Percentiles rank a stretch among this genome's conserved stretches.
Conservation (phyloP, 2,797 vertebrate genomes). For the Jordanella pulchra region DNA sequence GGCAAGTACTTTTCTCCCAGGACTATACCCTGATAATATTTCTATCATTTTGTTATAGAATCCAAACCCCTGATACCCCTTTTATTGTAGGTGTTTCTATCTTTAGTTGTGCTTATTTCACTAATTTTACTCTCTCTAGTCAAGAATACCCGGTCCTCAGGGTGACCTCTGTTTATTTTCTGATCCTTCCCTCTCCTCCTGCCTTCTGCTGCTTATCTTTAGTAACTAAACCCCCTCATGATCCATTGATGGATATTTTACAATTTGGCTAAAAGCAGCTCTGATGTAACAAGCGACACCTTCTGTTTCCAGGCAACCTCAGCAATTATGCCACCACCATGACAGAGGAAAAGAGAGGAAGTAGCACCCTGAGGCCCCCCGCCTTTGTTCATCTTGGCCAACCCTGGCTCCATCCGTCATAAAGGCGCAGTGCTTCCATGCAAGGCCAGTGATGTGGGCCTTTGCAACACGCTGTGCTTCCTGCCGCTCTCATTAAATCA, state of each 20-base stretch:
- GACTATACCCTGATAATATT: not conserved
- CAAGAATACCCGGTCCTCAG: conserved; percentile 43
- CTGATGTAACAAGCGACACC: conserved; percentile 94
- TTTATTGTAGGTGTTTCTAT: not conserved
- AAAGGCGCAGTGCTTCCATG: conserved; percentile 54
- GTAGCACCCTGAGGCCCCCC: conserved; percentile 66
- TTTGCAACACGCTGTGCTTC: conserved; percentile 45
- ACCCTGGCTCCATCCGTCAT: conserved; percentile 53
- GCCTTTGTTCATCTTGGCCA: conserved; percentile 64
- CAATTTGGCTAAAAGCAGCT: conserved; percentile 90
- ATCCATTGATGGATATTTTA: conserved; percentile 83
- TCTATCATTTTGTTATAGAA: not conserved
- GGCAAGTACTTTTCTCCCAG: not conserved
- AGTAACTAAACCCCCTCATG: conserved; percentile 79
- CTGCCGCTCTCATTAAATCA: conserved; percentile 60
- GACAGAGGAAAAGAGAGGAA: conserved; percentile 72
- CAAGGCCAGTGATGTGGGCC: conserved; percentile 50
- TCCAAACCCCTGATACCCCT: not conserved
- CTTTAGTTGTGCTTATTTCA: not conserved
- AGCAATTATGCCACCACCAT: conserved; percentile 75
- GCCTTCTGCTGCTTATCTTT: conserved; percentile 83
- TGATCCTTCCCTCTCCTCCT: conserved; percentile 52
- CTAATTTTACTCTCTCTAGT: conserved; percentile 5
- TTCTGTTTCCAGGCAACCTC: conserved; percentile 81
- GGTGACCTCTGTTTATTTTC: conserved; percentile 64